Evolutionary conservation across 2,888 invertebrate species (phyloP).

Genomic region (Hylaea fasciaria): DNA sequence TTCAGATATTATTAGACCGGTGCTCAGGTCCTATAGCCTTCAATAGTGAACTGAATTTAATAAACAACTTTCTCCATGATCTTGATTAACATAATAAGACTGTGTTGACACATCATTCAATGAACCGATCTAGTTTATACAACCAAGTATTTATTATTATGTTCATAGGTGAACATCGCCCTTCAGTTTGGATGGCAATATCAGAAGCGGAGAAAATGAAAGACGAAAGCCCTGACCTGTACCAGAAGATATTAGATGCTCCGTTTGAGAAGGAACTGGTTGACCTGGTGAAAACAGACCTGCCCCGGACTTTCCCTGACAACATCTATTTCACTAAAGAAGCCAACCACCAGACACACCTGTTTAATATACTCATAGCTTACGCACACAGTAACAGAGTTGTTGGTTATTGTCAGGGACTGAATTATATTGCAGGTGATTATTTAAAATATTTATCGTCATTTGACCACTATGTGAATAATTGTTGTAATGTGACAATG

Average conservation of each 20-base stretch:
- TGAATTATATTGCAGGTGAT: conserved; percentile 94
- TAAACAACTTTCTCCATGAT: no score
- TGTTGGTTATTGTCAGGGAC: conserved; percentile 97
- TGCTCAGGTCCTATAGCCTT: no score
- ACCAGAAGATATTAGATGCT: conserved; percentile 87
- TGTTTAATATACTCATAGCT: conserved; percentile 94
- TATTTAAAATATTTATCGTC: conserved; percentile 20
- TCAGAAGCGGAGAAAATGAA: conserved; percentile 91
- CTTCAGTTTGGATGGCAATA: conserved; percentile 93
- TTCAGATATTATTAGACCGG: no score
- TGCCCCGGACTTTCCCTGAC: conserved; percentile 97
- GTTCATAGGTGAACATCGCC: conserved; percentile 82
- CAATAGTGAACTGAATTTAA: no score
- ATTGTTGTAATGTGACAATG: no score
- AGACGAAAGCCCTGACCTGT: conserved; percentile 87
- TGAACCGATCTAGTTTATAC: background rate
- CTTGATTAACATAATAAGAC: no score
- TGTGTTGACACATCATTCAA: no score
- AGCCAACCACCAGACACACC: conserved; percentile 89
- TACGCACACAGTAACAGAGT: conserved; percentile 94
- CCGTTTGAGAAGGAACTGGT: conserved; percentile 89
- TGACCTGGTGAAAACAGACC: conserved; percentile 94
- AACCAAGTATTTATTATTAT: background rate
- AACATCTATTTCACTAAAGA: conserved; percentile 95
- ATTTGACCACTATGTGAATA: no score